Base-by-base conservation (phyloP, 2,888 invertebrate genomes). In the Leucoptera coffeella region DNA sequence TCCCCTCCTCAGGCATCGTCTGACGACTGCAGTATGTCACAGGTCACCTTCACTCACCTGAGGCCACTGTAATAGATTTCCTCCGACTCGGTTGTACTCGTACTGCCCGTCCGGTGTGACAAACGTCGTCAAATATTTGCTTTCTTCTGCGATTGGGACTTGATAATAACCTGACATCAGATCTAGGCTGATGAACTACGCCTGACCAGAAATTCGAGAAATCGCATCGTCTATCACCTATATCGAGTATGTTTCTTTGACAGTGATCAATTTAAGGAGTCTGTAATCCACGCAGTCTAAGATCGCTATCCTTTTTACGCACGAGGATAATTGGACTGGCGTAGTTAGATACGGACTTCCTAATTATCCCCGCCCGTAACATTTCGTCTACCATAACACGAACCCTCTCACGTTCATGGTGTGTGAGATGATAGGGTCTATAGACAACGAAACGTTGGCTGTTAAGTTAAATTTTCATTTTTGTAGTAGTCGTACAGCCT, bases 81-180 rank as follows among this genome's bases (percentile, higher is more conserved):
- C n/a, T n/a, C n/a, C n/a, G n/a, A n/a, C n/a, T n/a, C 27, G 28
- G n/a, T 30, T 34, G 27, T 26, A 36, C 14, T 36, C 35, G 15
- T 29, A 36, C 19, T 34, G 34, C 2, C 35, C 36, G 33, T 14
- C 30, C 3, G 35, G 21, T 10, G 50, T 59, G 0, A 47, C 42
- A 27, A 57, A 52, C 0, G 48, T 45, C 0, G 53, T 57, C 1
- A 37, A 12, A 4, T 25, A 30, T 12, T 23, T 15, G 2, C 22
- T 21, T 10, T 23, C 6, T 8, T 35, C 32, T 4, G 30, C 13
- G 10, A 35, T 33, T 2, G 33, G 32, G 3, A 32, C 33, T 21
- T 36, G 32, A 14, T 34, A 34, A 12, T 36, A 34, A 2, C 29
- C 32, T 2, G 29, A 34, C 3, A 29, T 17, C 3, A 34, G 22